These are phyloP conservation scores for Gambusia affinis DNA, from an alignment of 2,113 vertebrate genomes.

Conservation along the genomic window DNA sequence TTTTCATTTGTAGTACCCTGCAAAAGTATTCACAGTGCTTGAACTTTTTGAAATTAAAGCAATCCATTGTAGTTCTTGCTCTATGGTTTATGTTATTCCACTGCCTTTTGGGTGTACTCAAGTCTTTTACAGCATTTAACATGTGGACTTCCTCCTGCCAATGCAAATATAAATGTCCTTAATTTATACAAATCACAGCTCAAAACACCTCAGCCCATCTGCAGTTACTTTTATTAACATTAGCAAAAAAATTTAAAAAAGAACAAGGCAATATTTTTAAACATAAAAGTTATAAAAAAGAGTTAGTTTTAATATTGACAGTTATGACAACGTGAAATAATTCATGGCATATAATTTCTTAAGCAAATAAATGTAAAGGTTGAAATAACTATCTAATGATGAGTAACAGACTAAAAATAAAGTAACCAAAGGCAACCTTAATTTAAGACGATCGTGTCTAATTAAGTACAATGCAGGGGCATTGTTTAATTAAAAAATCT, in stretches of 20 bases:
- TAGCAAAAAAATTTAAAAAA: not conserved
- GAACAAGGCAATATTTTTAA: not conserved
- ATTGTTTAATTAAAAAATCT: slow-evolving; percentile 76
- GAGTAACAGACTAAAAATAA: slow-evolving; percentile 31
- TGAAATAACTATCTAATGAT: slow-evolving; percentile 18
- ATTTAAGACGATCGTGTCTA: slow-evolving; percentile 47
- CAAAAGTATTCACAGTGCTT: not conserved
- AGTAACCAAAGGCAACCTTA: slow-evolving; percentile 45
- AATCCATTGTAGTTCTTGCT: not conserved
- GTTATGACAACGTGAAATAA: not conserved
- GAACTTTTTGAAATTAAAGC: not conserved
- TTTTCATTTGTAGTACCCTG: not conserved
- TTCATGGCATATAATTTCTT: not conserved
- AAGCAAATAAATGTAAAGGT: not conserved
- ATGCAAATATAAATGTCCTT: not conserved
- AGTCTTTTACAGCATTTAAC: not conserved
- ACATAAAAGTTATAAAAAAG: too few species aligned
- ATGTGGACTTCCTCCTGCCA: not conserved
- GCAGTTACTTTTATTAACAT: not conserved
- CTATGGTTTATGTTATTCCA: not conserved
- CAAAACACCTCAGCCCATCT: not conserved
- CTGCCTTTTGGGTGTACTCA: not conserved
- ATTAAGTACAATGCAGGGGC: slow-evolving; percentile 59
- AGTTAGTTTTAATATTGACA: too few species aligned
- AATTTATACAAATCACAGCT: too few species aligned